These are phyloP conservation scores for Mallateleia sp. DNA, from an alignment of 2,888 invertebrate species.

Conservation along the genomic window DNA sequence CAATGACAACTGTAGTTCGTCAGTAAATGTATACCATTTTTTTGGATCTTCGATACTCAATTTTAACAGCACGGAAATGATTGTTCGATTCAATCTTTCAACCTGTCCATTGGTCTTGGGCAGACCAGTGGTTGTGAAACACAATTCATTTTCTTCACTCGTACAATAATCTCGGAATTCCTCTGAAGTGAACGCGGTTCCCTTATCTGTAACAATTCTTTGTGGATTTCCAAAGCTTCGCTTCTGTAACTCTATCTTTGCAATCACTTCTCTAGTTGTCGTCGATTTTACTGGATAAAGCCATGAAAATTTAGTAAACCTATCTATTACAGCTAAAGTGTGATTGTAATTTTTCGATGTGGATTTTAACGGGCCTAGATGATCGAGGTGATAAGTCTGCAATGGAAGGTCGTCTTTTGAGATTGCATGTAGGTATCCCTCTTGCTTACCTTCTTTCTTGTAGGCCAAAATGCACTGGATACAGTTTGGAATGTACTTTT, in stretches of 20 bases:
- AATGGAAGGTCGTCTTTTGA: slow-evolving; percentile 43
- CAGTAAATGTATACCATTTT: slow-evolving; percentile 49
- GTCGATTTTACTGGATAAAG: slow-evolving; percentile 50
- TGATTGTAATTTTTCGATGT: slow-evolving; percentile 52
- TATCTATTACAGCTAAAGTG: slow-evolving; percentile 32
- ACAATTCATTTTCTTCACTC: slow-evolving; percentile 13
- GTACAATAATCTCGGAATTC: slow-evolving; percentile 53
- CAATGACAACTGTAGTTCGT: slow-evolving; percentile 22
- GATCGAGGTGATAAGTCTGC: slow-evolving; percentile 50
- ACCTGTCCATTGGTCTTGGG: slow-evolving; percentile 58
- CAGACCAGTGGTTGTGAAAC: slow-evolving; percentile 24
- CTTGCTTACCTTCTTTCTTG: slow-evolving; percentile 57
- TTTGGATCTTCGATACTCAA: slow-evolving; percentile 28
- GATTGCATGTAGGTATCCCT: slow-evolving; percentile 61
- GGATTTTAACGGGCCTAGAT: slow-evolving; percentile 31
- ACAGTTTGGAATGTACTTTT: neutral
- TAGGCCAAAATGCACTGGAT: neutral
- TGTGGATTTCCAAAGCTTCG: slow-evolving; percentile 39
- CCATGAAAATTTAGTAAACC: slow-evolving; percentile 55
- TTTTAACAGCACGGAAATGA: slow-evolving; percentile 43
- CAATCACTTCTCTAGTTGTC: slow-evolving; percentile 36
- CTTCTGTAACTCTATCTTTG: slow-evolving; percentile 37
- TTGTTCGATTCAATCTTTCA: slow-evolving; percentile 46
- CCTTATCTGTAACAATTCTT: slow-evolving; percentile 32
- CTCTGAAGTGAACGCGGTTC: slow-evolving; percentile 37